Conservation (phyloP, 2,888 invertebrate species). For the Heteromurus nitidus region DNA sequence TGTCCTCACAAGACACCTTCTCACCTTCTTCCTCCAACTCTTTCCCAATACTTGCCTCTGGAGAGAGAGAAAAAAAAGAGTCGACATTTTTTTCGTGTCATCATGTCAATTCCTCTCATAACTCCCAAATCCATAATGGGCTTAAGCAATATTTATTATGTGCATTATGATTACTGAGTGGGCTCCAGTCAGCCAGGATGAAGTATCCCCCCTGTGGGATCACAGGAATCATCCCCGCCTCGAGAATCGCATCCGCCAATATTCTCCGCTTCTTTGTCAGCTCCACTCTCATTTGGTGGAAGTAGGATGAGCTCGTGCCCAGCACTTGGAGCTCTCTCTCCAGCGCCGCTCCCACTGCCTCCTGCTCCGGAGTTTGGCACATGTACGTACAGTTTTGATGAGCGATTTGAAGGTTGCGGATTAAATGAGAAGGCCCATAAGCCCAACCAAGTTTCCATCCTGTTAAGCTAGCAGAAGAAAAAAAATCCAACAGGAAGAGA, state of each 20-base stretch:
- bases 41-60: constrained; percentile 67
- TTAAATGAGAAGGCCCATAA: constrained; percentile 78
- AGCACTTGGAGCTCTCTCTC: constrained; percentile 87
- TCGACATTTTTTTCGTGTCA: too few species aligned
- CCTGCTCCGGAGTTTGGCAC: constrained; percentile 92
- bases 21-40: constrained; percentile 81
- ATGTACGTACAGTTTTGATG: constrained; percentile 85
- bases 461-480: constrained; percentile 76
- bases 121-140: too few species aligned
- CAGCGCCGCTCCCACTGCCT: constrained; percentile 92
- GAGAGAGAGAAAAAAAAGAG: background rate
- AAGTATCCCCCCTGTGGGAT: constrained; percentile 98
- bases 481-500: background rate
- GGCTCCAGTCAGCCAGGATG: constrained; percentile 94
- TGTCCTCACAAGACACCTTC: constrained; percentile 82
- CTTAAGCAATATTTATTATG: constrained; percentile 6
- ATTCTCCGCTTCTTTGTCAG: constrained; percentile 86
- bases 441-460: constrained; percentile 80
- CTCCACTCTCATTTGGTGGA: constrained; percentile 84
- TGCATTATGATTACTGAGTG: constrained; percentile 79
- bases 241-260: constrained; percentile 83
- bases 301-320: constrained; percentile 86
- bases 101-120: too few species aligned
- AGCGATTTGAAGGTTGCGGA: constrained; percentile 77
- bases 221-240: constrained; percentile 91